A percentile compares a stretch with the other conserved stretches of the same genome.
Conservation (phyloP, 2,113 vertebrate genomes). For the Pyrgilauda ruficollis region DNA sequence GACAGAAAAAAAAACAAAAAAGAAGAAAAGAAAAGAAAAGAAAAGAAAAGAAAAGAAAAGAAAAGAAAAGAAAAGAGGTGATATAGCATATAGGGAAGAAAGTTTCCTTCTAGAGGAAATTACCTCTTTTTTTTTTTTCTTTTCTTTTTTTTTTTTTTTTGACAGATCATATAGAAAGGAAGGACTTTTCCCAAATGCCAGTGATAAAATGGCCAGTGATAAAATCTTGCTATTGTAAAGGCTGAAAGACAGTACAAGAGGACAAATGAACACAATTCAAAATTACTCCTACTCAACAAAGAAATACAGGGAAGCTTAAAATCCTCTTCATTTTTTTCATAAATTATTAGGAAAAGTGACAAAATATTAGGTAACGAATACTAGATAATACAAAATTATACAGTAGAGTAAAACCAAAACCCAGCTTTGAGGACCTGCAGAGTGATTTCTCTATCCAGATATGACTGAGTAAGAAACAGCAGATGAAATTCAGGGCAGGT, state of each 20-base stretch:
- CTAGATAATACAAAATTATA: background rate
- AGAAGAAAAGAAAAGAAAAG: too few relatives aligned
- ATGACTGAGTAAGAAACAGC: background rate
- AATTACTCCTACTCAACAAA: background rate
- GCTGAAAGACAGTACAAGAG: background rate
- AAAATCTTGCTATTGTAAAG: background rate
- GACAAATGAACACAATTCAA: background rate
- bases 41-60: too few relatives aligned
- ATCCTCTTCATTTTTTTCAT: background rate
- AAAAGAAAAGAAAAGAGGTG: accelerated
- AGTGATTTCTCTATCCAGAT: background rate
- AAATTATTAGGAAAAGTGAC: background rate
- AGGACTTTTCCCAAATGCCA: background rate
- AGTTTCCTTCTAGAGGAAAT: background rate
- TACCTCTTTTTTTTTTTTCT: accelerated
- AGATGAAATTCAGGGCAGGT: background rate
- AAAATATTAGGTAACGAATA: background rate
- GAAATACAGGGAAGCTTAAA: background rate
- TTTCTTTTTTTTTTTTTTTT: too few relatives aligned
- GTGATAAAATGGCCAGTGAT: background rate
- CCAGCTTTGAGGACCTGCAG: background rate
- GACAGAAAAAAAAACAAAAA: accelerated
- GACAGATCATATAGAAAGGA: background rate
- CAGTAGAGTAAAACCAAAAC: background rate
- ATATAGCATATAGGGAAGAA: background rate